A percentile compares a stretch with the other conserved stretches of the same genome.
phyloP scores from a whole-genome alignment of 2,113 vertebrate species.

The Motacilla alba region DNA sequence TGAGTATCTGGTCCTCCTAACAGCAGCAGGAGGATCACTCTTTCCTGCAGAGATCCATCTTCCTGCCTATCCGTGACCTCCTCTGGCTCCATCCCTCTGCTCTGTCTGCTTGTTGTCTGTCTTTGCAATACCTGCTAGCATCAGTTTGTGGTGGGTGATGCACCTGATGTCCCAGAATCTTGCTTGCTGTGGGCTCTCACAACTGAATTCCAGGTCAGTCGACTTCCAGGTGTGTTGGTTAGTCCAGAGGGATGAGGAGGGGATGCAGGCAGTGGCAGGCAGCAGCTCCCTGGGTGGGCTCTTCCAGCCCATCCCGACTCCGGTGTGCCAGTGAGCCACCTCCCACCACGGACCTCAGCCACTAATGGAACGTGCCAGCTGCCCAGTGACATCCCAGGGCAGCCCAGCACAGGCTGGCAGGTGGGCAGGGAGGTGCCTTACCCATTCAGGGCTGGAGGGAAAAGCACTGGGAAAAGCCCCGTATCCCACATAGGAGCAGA shows the following conservation, averaged over 20 bases:
- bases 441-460: not conserved
- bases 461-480: not conserved
- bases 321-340: not conserved
- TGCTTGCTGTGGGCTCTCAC: not conserved
- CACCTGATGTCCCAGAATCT: not conserved
- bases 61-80: not conserved
- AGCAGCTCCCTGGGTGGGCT: not conserved
- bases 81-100: not conserved
- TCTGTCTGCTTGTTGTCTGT: not conserved
- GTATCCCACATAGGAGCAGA: not conserved
- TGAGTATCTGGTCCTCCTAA: conserved; percentile 32
- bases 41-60: not conserved
- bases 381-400: not conserved
- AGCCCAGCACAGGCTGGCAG: not conserved
- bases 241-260: not conserved
- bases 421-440: not conserved
- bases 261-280: not conserved
- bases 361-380: not conserved
- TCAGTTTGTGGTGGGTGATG: not conserved
- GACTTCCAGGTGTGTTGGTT: not conserved
- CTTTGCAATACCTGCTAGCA: not conserved
- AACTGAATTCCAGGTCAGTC: not conserved
- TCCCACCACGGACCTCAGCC: not conserved
- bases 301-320: not conserved
- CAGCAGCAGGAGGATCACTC: not conserved